phyloP scores from a whole-genome alignment of 2,888 invertebrate genomes.

The Caenorhabditis sp. region DNA sequence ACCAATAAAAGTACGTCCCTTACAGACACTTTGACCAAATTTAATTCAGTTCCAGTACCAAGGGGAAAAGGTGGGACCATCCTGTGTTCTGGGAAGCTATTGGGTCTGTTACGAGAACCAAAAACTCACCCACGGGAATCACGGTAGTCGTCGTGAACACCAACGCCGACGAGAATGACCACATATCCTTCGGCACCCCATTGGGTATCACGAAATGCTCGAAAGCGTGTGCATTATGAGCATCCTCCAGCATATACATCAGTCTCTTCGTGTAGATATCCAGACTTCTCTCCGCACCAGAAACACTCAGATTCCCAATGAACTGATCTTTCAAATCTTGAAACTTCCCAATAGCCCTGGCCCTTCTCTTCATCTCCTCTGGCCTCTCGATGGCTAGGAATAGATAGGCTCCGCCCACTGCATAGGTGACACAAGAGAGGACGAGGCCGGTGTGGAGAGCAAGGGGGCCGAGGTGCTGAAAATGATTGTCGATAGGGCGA shows the following conservation, averaged over 20 bases:
- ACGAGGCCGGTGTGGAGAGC: conserved; percentile 72
- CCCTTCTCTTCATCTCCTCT: conserved; percentile 58
- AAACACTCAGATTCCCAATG: conserved; percentile 46
- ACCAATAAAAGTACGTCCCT: no score
- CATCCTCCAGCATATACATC: conserved; percentile 65
- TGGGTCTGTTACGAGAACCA: no score
- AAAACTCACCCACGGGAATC: conserved; percentile 74
- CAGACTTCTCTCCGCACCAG: conserved; percentile 22
- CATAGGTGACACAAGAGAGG: conserved; percentile 66
- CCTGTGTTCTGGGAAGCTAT: no score
- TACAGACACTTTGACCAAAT: no score
- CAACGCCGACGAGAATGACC: conserved; percentile 72
- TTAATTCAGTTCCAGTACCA: no score
- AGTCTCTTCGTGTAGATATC: conserved; percentile 66
- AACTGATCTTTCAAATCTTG: conserved; percentile 53
- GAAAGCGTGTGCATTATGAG: conserved; percentile 59
- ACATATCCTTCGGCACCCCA: conserved; percentile 65
- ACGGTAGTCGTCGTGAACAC: conserved; percentile 76
- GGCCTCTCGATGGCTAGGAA: conserved; percentile 69
- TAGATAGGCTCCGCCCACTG: conserved; percentile 69
- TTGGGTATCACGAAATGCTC: conserved; percentile 56
- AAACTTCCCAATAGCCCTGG: conserved; percentile 53
- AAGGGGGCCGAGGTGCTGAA: conserved; percentile 70
- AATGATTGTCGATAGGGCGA: not conserved
- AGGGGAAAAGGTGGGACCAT: no score